These are phyloP conservation scores for Nasonia giraulti DNA, from an alignment of 1,140 invertebrate species.

Conservation along the genomic window DNA sequence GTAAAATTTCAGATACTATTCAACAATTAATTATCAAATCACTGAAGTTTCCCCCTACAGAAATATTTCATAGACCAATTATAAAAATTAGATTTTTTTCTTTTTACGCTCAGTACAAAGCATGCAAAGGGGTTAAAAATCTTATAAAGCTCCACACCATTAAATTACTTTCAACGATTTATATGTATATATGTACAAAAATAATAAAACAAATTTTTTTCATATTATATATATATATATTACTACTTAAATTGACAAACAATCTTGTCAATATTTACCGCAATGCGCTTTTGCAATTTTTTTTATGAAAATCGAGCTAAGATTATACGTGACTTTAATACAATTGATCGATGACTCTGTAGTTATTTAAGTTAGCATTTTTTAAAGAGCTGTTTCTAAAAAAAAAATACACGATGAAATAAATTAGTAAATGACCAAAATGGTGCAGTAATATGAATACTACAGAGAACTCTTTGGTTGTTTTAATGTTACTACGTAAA, in stretches of 20 bases:
- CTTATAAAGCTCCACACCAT: conserved; percentile 54
- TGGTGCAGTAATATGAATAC: background rate
- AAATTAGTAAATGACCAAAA: conserved; percentile 20
- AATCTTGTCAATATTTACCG: conserved; percentile 37
- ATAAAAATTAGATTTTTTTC: conserved; percentile 54
- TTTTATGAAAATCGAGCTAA: conserved; percentile 33
- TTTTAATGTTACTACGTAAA: conserved; percentile 58
- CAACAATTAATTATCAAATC: conserved; percentile 20
- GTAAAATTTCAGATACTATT: conserved; percentile 5
- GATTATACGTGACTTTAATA: conserved; percentile 42
- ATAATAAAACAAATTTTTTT: conserved; percentile 58
- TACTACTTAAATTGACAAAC: conserved; percentile 31
- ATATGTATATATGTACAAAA: conserved; percentile 62
- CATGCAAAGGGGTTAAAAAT: conserved; percentile 43
- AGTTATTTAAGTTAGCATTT: conserved; percentile 26
- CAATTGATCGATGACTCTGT: conserved; percentile 6
- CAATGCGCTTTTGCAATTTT: conserved; percentile 16
- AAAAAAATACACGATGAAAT: background rate
- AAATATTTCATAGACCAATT: conserved; percentile 54
- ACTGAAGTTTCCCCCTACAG: conserved; percentile 50
- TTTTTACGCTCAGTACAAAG: conserved; percentile 44
- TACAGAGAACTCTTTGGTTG: conserved; percentile 56
- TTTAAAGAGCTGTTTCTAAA: background rate
- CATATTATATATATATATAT: conserved; percentile 20
- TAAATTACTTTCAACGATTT: conserved; percentile 58